Percentiles rank a stretch among this genome's conserved stretches.
Conservation (phyloP, 2,113 vertebrate species). For the Chascanopsetta lugubris region DNA sequence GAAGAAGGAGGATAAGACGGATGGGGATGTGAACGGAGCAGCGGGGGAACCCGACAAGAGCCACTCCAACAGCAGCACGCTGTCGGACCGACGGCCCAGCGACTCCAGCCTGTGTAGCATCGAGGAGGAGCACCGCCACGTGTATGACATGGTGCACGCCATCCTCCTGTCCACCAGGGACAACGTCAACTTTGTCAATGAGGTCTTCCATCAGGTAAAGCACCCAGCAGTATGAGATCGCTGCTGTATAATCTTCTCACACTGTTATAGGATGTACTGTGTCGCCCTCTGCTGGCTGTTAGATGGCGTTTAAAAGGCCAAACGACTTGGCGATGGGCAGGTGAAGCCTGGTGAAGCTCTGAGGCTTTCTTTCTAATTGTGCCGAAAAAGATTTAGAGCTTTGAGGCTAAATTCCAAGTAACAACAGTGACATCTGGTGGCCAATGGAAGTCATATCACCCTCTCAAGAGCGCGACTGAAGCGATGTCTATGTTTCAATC, state of each 20-base stretch:
- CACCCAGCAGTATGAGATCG: not conserved
- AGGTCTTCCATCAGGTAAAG: conserved; percentile 94
- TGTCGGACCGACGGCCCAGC: conserved; percentile 90
- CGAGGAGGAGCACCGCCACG: conserved; percentile 89
- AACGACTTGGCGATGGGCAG: no score
- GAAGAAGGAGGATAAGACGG: conserved; percentile 82
- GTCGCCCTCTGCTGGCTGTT: conserved; percentile 72
- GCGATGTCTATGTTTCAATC: no score
- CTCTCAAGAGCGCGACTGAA: no score
- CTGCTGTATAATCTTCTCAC: conserved; percentile 29
- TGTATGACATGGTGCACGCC: conserved; percentile 94
- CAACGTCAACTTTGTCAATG: conserved; percentile 97
- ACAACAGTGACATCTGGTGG: no score
- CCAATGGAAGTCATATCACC: no score
- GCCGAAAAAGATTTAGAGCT: no score
- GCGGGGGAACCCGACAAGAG: conserved; percentile 85
- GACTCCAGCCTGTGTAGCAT: conserved; percentile 93
- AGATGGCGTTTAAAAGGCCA: no score
- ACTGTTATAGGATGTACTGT: conserved; percentile 31
- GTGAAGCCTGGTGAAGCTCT: no score
- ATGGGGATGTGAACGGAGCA: conserved; percentile 74
- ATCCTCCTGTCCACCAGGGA: conserved; percentile 93
- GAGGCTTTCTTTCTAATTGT: no score
- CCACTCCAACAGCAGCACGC: conserved; percentile 91
- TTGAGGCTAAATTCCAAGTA: no score